Conservation (phyloP, 2,797 vertebrate species). For the Manis javanica region DNA sequence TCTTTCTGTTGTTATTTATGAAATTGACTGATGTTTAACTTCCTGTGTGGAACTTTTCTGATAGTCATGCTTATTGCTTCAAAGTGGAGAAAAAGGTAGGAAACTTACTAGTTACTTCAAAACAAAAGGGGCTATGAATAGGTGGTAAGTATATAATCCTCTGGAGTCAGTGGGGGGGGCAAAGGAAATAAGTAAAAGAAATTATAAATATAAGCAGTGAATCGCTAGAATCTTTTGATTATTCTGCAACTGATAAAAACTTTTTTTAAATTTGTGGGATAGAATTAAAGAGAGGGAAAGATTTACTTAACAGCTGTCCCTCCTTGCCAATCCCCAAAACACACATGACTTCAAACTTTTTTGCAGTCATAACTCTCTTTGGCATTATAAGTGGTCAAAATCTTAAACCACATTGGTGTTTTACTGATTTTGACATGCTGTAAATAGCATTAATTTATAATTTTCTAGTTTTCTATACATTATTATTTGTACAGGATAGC, state of each 20-base stretch:
- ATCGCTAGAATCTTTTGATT: background rate
- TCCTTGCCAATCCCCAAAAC: background rate
- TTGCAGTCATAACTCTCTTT: background rate
- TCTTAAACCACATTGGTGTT: background rate
- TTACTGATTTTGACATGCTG: constrained; percentile 17
- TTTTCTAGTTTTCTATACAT: constrained; percentile 3
- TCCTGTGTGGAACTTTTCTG: background rate
- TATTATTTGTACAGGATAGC: background rate
- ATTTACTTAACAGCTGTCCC: background rate
- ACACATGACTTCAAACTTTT: background rate
- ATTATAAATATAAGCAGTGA: background rate
- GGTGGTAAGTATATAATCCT: background rate
- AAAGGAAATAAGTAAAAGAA: background rate
- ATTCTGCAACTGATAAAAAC: constrained; percentile 18
- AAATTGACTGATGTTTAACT: background rate
- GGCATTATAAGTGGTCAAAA: background rate
- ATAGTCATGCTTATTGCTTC: background rate
- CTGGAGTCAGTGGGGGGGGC: background rate
- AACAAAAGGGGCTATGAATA: background rate
- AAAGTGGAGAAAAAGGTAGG: background rate
- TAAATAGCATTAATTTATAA: background rate
- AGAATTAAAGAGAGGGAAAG: background rate
- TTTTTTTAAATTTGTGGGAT: background rate
- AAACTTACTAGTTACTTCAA: background rate
- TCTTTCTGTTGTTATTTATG: background rate